Conservation (phyloP, 2,888 invertebrate genomes). For the Folsomia candida region DNA sequence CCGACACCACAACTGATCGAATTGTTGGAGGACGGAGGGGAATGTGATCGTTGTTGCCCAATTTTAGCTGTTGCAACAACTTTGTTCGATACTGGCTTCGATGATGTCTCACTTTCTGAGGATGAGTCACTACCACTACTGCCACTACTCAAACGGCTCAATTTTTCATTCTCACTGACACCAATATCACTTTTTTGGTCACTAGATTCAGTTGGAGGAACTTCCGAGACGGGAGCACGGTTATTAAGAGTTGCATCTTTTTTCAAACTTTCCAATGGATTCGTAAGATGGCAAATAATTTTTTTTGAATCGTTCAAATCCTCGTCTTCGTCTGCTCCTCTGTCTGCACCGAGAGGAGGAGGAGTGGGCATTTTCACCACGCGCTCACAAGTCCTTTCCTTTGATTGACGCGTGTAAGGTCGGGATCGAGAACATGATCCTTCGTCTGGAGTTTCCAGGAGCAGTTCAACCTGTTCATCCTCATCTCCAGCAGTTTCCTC, state of each 20-base stretch:
- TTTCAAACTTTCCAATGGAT: not conserved
- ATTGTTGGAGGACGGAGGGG: not conserved
- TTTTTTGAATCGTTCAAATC: no score
- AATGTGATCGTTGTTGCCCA: no score
- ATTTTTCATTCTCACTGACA: not conserved
- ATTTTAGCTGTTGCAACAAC: no score
- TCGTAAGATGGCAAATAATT: no score
- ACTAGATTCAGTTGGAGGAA: not conserved
- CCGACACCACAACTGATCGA: not conserved
- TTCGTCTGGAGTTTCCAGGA: not conserved
- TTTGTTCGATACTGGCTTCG: slow-evolving; percentile 8
- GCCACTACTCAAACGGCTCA: no score
- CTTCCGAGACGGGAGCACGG: no score
- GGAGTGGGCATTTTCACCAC: not conserved
- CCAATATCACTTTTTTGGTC: not conserved
- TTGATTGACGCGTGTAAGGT: not conserved
- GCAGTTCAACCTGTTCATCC: not conserved
- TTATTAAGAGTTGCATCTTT: not conserved
- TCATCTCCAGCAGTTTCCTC: not conserved
- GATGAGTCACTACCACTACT: not conserved
- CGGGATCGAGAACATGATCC: slow-evolving; percentile 2
- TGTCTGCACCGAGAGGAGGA: not conserved
- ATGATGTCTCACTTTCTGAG: not conserved
- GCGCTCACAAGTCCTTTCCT: no score
- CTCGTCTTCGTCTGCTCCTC: not conserved